Evolutionary conservation across 2,888 invertebrate species (phyloP), one percentile per base, ranked within the genome.

Genomic region (Amiota communis): DNA sequence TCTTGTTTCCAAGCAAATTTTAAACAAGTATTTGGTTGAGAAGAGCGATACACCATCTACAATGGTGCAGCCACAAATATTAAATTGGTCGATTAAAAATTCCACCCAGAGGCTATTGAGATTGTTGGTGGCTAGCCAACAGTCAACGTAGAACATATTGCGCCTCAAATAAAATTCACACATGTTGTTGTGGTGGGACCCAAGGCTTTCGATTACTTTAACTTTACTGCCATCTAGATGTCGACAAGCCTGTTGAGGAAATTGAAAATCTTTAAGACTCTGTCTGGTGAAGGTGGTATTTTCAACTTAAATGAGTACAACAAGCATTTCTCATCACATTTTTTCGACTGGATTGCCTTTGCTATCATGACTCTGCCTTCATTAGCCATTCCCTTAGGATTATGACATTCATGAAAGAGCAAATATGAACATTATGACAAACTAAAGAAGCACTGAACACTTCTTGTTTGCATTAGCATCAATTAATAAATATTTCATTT

Each of bases 341-440:
- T 97, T 88, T 95, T 97, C 76, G 98, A 98, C 91, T 99, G 99
- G 99, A 92, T 95, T 72, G 97, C 98, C 46, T 99, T 99, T 88
- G 97, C 97, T 51, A 93, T 99, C 72, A 98, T 99, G 97, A 96
- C 98, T 46, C 91, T 98, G 77, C 98, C 98, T 8, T 97, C 98
- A 2, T 91, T 99, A 63, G 96, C 95, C 59, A 97, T 99, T 88
- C 98, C 98, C 74, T 96, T 97, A 89, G 93, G 95, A 51, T 92
- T 99, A 77, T 99, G 98, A 98, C 97, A 93, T 91, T 94, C 95
- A 46, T 98, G 98, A 86, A 98, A 98, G 90, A 94, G 94, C 89
- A 98, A 97, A 92, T 98, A 98, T 86, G 97, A 97, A 88, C 94
- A 94, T 85, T 90, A 95, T 53, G 91, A 93, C 71, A 95, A 94